A percentile compares a stretch with the other conserved stretches of the same genome.
phyloP scores from a whole-genome alignment of 2,797 vertebrate genomes.

The Bufotes viridis region DNA sequence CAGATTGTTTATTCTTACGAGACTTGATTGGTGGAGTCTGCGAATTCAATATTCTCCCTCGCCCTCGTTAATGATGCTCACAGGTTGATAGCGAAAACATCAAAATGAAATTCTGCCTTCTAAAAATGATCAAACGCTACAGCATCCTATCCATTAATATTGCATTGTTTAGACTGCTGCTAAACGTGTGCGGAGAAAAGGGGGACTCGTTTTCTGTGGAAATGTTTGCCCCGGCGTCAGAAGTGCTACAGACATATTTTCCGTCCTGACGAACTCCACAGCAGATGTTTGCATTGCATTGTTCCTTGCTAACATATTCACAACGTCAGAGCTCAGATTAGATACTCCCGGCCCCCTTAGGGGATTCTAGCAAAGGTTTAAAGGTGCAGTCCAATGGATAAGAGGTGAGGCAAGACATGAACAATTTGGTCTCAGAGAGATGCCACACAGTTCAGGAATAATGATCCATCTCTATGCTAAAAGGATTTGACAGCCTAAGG shows the following conservation, averaged over 20 bases:
- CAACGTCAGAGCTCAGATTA: conserved; percentile 51
- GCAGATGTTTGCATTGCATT: conserved; percentile 85
- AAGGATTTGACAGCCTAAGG: background rate
- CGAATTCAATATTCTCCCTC: conserved; percentile 1
- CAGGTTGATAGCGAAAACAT: conserved; percentile 53
- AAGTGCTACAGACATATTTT: conserved; percentile 80
- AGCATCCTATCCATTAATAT: conserved; percentile 12
- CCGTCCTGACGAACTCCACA: conserved; percentile 73
- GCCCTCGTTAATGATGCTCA: conserved; percentile 43
- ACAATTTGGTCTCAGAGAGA: background rate
- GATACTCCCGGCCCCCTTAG: conserved; percentile 56
- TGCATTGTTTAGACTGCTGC: conserved; percentile 26
- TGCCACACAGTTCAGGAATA: background rate
- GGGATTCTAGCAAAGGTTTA: conserved; percentile 66
- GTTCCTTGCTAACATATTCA: conserved; percentile 66
- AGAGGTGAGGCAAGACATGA: background rate
- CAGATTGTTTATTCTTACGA: conserved; percentile 13
- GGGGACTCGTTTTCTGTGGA: background rate
- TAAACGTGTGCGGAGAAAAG: background rate
- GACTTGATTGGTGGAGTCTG: conserved; percentile 10
- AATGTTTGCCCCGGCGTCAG: conserved; percentile 16
- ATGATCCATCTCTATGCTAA: background rate
- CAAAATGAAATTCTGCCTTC: conserved; percentile 42
- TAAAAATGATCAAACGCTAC: conserved; percentile 35
- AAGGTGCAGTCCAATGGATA: conserved; percentile 59